Conservation (phyloP, 2,797 vertebrate species). For the Botia almorhae region DNA sequence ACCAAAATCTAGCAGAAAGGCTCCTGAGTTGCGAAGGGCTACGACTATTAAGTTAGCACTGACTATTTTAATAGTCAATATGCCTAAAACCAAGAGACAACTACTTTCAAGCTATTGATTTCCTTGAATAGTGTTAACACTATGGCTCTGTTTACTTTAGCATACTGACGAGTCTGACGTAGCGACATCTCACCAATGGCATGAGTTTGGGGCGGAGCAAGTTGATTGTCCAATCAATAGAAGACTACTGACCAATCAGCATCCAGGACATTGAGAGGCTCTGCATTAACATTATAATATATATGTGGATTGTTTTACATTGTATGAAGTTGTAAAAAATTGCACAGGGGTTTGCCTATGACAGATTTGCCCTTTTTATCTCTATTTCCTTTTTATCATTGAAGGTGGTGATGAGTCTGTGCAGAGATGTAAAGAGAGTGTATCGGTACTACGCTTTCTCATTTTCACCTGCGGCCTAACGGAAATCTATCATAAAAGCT, state of each 20-base stretch:
- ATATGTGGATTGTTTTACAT: not conserved
- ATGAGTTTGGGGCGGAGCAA: too few relatives aligned
- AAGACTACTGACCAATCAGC: not conserved
- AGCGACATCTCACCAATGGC: too few relatives aligned
- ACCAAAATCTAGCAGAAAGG: not conserved
- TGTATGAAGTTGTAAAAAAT: conserved; percentile 5
- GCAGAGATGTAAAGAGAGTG: conserved; percentile 13
- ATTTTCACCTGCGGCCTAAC: conserved; percentile 46
- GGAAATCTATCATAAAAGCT: conserved; percentile 55
- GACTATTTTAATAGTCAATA: not conserved
- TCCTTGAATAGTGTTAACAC: not conserved
- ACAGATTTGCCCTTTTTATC: not conserved
- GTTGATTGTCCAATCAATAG: too few relatives aligned
- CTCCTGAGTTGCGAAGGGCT: not conserved
- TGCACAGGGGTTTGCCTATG: not conserved
- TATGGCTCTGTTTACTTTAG: not conserved
- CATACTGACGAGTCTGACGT: not conserved
- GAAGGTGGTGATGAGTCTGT: conserved; percentile 31
- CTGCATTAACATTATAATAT: not conserved
- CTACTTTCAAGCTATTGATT: not conserved
- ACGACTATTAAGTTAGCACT: not conserved
- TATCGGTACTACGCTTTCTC: conserved; percentile 36
- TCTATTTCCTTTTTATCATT: conserved; percentile 17
- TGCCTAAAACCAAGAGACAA: not conserved
- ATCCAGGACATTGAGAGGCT: not conserved